Evolutionary conservation across 2,888 invertebrate species (phyloP).

Genomic region (Taphrorychus bicolor): DNA sequence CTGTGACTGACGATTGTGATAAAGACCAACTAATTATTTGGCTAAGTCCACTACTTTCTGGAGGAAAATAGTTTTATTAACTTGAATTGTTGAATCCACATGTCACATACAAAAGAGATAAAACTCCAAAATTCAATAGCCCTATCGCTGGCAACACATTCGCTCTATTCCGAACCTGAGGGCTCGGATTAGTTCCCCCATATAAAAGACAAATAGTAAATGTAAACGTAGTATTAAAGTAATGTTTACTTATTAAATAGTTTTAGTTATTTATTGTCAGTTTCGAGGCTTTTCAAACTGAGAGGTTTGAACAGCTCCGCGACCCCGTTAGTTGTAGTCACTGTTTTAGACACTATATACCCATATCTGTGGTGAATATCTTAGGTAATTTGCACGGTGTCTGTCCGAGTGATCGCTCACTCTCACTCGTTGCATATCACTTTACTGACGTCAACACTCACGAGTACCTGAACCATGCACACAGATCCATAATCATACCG

Average conservation of each 20-base stretch:
- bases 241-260: slow-evolving; percentile 36
- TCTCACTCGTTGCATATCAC: slow-evolving; percentile 4
- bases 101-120: too few relatives aligned
- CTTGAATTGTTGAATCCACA: too few relatives aligned
- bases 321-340: slow-evolving; percentile 47
- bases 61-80: too few relatives aligned
- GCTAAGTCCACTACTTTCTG: too few relatives aligned
- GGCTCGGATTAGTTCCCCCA: slow-evolving; percentile 18
- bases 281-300: too few relatives aligned
- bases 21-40: too few relatives aligned
- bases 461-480: slow-evolving; percentile 25
- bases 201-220: slow-evolving; percentile 59
- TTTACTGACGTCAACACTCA: slow-evolving; percentile 6
- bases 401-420: neutral
- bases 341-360: slow-evolving; percentile 50
- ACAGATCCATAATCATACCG: slow-evolving; percentile 3
- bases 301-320: neutral
- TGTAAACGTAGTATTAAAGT: slow-evolving; percentile 59
- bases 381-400: slow-evolving; percentile 2
- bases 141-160: slow-evolving; percentile 8
- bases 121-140: too few relatives aligned
- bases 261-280: slow-evolving; percentile 44
- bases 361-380: slow-evolving; percentile 41
- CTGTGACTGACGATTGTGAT: too few relatives aligned
- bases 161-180: slow-evolving; percentile 20